A percentile compares a stretch with the other conserved stretches of the same genome.
These are phyloP conservation scores for Carassius auratus DNA, from an alignment of 2,113 vertebrate species.

Conservation along the genomic window DNA sequence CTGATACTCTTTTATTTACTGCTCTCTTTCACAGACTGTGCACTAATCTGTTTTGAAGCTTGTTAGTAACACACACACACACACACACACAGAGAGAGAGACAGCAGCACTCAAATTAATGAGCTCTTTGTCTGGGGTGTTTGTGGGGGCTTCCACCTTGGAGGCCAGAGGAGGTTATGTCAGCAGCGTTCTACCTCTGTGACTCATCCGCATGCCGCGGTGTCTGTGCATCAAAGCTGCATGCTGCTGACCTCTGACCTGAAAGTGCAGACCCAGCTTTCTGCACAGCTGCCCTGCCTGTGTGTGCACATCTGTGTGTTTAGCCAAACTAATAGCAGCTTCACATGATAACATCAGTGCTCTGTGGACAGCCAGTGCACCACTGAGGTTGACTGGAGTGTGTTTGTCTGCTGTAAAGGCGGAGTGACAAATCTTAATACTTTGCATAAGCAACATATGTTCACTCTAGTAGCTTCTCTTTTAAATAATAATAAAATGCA, in stretches of 20 bases:
- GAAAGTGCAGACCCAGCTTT: not conserved
- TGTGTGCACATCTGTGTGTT: not conserved
- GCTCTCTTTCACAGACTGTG: conserved; percentile 5
- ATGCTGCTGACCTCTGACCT: conserved; percentile 28
- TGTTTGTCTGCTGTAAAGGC: not conserved
- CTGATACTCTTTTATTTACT: conserved; percentile 25
- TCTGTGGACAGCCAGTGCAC: not conserved
- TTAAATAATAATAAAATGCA: too few species aligned
- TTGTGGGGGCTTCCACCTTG: not conserved
- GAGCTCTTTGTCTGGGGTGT: not conserved
- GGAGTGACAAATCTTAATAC: not conserved
- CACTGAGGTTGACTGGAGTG: not conserved
- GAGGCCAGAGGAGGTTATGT: not conserved
- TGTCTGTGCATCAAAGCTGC: conserved; percentile 17
- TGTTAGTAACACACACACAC: conserved; percentile 14
- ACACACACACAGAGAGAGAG: too few species aligned
- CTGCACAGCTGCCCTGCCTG: conserved; percentile 12
- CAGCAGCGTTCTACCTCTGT: not conserved
- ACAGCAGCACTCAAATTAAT: conserved; percentile 25
- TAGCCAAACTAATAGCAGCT: not conserved
- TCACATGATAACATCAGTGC: not conserved
- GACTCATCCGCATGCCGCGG: not conserved
- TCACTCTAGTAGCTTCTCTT: too few species aligned
- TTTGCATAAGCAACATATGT: too few species aligned
- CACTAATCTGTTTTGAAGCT: conserved; percentile 43